A percentile compares a stretch with the other conserved stretches of the same genome.
phyloP scores from a whole-genome alignment of 2,797 vertebrate species.

The Sphenodon punctatus region DNA sequence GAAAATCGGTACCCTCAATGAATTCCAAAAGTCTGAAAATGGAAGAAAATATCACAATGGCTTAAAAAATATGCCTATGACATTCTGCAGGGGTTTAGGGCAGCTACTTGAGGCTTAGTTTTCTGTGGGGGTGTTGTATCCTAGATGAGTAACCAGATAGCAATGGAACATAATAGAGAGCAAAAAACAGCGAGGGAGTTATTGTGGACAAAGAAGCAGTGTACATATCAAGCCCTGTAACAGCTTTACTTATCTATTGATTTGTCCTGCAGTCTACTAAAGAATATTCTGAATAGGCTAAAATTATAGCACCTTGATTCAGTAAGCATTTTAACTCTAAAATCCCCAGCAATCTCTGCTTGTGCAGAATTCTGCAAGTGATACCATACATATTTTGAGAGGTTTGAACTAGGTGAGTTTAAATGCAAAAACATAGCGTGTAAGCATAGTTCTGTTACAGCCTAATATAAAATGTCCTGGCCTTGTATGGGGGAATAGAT shows the following conservation, averaged over 20 bases:
- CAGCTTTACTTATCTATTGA: neutral
- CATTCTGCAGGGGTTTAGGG: no score
- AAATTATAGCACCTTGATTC: neutral
- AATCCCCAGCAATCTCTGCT: neutral
- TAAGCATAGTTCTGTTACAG: neutral
- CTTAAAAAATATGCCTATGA: no score
- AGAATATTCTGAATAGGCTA: neutral
- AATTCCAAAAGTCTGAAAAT: no score
- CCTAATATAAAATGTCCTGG: neutral
- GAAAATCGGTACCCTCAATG: no score
- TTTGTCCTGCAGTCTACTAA: neutral
- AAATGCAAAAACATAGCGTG: neutral
- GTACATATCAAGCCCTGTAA: slow-evolving; percentile 21
- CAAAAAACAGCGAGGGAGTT: no score
- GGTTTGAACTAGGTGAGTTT: slow-evolving; percentile 13
- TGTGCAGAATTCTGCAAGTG: neutral
- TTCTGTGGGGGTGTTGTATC: no score
- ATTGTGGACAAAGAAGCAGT: slow-evolving; percentile 5
- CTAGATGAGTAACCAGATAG: no score
- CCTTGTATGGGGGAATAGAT: no score
- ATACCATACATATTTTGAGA: neutral
- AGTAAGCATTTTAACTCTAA: neutral
- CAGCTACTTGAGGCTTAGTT: no score
- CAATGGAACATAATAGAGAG: no score
- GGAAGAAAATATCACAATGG: no score